A percentile compares a stretch with the other conserved stretches of the same genome.
These are phyloP conservation scores for Cotesia vestalis DNA, from an alignment of 1,140 invertebrate species.

Conservation along the genomic window DNA sequence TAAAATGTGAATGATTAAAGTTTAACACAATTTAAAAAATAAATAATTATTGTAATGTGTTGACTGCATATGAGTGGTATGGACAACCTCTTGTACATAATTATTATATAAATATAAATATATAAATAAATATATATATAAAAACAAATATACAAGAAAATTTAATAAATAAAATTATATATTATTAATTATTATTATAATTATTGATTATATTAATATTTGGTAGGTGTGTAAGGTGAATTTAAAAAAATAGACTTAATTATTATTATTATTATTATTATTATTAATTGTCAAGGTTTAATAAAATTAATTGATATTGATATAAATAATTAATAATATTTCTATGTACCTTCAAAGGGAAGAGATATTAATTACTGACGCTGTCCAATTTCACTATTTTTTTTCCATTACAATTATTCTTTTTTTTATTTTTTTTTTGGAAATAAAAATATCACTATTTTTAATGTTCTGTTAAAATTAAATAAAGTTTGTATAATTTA, in stretches of 20 bases:
- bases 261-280: too few relatives aligned
- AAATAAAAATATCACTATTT: not conserved
- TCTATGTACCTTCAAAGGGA: slow-evolving; percentile 57
- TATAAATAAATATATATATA: slow-evolving; percentile 42
- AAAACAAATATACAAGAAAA: slow-evolving; percentile 47
- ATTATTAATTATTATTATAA: slow-evolving; percentile 49
- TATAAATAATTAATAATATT: slow-evolving; percentile 44
- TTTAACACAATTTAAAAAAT: slow-evolving; percentile 5
- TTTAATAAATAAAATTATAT: slow-evolving; percentile 43
- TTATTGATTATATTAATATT: slow-evolving; percentile 55
- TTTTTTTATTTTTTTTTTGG: slow-evolving; percentile 3
- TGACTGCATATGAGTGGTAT: slow-evolving; percentile 44
- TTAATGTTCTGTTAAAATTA: too few relatives aligned
- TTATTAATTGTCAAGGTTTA: slow-evolving; percentile 44
- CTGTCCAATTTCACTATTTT: slow-evolving; percentile 28
- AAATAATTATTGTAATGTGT: slow-evolving; percentile 31
- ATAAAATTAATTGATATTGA: slow-evolving; percentile 50
- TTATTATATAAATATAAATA: slow-evolving; percentile 57
- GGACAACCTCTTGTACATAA: slow-evolving; percentile 57
- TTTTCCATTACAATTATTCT: slow-evolving; percentile 1
- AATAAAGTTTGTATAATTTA: too few relatives aligned
- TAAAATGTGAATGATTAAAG: not conserved
- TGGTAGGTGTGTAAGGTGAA: slow-evolving; percentile 58
- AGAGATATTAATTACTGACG: slow-evolving; percentile 33
- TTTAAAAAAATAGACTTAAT: slow-evolving; percentile 34